Conservation (phyloP, 2,113 vertebrate genomes). For the Chaetorhynchus papuensis region DNA sequence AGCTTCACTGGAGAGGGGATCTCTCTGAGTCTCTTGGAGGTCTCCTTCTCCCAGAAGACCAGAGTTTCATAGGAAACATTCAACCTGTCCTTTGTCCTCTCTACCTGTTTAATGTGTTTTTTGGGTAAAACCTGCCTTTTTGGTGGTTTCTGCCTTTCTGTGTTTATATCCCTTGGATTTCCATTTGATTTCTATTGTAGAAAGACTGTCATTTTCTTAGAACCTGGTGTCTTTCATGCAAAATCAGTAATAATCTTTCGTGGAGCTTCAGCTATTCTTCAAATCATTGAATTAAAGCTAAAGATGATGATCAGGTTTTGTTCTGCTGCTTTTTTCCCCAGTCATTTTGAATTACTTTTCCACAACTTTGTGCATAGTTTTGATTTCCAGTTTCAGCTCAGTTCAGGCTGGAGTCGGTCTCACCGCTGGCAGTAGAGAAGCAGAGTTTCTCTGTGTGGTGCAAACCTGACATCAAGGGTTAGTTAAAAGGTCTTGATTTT, state of each 20-base stretch:
- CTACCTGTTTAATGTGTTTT: background rate
- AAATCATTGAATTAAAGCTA: background rate
- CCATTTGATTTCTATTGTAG: background rate
- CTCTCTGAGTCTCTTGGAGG: background rate
- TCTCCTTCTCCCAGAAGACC: background rate
- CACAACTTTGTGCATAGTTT: background rate
- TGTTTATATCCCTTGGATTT: background rate
- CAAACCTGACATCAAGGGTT: background rate
- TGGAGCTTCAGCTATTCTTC: background rate
- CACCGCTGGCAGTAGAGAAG: background rate
- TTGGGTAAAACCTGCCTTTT: background rate
- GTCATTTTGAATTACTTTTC: background rate
- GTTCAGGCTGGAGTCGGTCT: background rate
- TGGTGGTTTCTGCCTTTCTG: background rate
- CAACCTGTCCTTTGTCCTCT: background rate
- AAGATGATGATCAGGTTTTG: background rate
- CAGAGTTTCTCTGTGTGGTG: background rate
- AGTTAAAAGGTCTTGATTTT: background rate
- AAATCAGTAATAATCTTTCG: background rate
- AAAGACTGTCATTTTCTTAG: background rate
- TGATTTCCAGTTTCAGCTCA: background rate
- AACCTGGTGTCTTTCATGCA: background rate
- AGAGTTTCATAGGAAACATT: background rate
- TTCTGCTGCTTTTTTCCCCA: background rate
- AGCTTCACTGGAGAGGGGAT: background rate